Evolutionary conservation across 2,113 vertebrate species (phyloP).

Genomic region (Odontophorus gujanensis): DNA sequence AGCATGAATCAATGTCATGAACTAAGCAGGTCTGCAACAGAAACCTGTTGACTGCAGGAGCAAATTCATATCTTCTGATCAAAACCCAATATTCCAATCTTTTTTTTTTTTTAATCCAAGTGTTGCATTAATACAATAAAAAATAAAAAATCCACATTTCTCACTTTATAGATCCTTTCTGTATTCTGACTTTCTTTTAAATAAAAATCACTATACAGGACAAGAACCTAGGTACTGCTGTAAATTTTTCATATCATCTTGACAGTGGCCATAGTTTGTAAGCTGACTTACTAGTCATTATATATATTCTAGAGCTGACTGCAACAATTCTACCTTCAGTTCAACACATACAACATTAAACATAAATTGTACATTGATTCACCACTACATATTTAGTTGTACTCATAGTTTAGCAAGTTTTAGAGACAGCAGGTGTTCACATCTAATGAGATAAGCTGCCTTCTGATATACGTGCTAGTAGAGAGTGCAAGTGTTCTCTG

Average conservation of each 20-base stretch:
- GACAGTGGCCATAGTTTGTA: neutral
- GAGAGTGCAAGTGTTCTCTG: neutral
- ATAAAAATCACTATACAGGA: neutral
- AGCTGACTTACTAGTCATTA: neutral
- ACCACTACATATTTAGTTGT: neutral
- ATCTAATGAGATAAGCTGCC: neutral
- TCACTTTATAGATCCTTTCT: neutral
- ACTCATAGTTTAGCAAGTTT: neutral
- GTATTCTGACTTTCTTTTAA: neutral
- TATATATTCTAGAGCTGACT: neutral
- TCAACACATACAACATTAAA: neutral
- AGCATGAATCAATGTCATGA: neutral
- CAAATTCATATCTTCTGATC: neutral
- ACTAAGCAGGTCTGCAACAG: neutral
- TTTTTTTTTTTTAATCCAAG: neutral
- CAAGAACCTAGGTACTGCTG: neutral
- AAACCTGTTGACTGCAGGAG: neutral
- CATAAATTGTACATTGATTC: accelerated
- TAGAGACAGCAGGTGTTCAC: neutral
- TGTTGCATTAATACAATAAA: neutral
- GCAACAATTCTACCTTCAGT: neutral
- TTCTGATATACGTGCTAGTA: neutral
- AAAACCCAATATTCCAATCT: neutral
- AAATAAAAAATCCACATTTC: neutral
- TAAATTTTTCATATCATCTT: neutral